phyloP scores from a whole-genome alignment of 2,888 invertebrate species.

The Phymatocera aterrima region DNA sequence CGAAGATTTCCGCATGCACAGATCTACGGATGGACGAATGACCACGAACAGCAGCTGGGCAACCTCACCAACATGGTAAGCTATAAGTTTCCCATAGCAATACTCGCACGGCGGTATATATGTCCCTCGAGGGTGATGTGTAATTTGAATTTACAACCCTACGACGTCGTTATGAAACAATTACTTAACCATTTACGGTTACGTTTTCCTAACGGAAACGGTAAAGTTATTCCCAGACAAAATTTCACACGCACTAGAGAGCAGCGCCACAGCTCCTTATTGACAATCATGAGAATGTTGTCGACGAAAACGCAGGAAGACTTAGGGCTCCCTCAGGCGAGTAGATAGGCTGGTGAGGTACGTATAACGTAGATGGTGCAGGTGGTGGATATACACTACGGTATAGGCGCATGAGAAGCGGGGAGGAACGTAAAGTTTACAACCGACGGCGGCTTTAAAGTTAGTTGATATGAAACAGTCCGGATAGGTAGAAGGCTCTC shows the following conservation, averaged over 20 bases:
- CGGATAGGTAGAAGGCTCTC: slow-evolving; percentile 61
- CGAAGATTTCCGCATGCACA: slow-evolving; percentile 45
- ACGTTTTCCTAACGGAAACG: not conserved
- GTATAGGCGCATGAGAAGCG: slow-evolving; percentile 24
- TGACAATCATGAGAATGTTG: not conserved
- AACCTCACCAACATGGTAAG: slow-evolving; percentile 33
- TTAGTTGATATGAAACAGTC: slow-evolving; percentile 62
- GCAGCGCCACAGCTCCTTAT: not conserved
- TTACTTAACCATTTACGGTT: not conserved
- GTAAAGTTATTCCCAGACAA: not conserved
- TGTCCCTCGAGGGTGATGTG: not conserved
- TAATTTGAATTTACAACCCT: not conserved
- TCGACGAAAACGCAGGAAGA: not conserved
- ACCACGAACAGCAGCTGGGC: slow-evolving; percentile 39
- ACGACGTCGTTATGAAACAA: slow-evolving; percentile 17
- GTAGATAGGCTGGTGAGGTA: no score
- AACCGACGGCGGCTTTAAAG: slow-evolving; percentile 63
- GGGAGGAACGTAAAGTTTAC: slow-evolving; percentile 58
- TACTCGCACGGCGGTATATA: not conserved
- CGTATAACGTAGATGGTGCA: slow-evolving; percentile 11
- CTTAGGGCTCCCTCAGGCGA: not conserved
- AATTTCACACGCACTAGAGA: not conserved
- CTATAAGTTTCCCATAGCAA: not conserved
- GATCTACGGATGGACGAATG: slow-evolving; percentile 46
- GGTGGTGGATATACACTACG: no score